A percentile compares a stretch with the other conserved stretches of the same genome.
Evolutionary conservation across 1,140 invertebrate species (phyloP).

Genomic region (Dendroctonus valens): DNA sequence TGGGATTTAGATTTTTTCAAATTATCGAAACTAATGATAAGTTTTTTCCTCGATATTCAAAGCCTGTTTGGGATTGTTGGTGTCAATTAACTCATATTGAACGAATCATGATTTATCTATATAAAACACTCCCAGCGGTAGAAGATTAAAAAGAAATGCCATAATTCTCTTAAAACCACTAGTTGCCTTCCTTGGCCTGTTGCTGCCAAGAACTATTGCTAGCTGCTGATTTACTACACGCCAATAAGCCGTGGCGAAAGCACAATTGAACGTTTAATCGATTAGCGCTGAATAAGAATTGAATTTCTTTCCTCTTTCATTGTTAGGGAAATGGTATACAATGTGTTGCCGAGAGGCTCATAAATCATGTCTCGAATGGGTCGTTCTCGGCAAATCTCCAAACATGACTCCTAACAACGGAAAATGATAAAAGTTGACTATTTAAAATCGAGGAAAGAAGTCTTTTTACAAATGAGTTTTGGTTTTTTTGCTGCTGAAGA

Average conservation of each 20-base stretch:
- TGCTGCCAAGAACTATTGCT: constrained; percentile 33
- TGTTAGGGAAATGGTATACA: constrained; percentile 34
- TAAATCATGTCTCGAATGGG: constrained; percentile 21
- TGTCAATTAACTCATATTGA: too few species aligned
- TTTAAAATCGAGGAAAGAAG: too few species aligned
- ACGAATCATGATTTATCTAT: too few species aligned
- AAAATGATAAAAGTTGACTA: too few species aligned
- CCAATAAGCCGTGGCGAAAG: constrained; percentile 39
- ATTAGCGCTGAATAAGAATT: constrained; percentile 40
- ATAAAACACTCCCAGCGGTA: too few species aligned
- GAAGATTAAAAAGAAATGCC: background rate
- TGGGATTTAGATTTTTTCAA: constrained; percentile 5
- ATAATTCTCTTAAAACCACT: constrained; percentile 20
- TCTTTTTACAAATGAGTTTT: too few species aligned
- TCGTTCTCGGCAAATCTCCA: background rate
- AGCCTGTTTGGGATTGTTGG: too few species aligned
- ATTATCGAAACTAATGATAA: background rate
- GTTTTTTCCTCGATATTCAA: too few species aligned
- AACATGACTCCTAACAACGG: constrained; percentile 10
- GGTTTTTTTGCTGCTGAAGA: too few species aligned
- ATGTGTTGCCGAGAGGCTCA: constrained; percentile 20
- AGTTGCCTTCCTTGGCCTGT: constrained; percentile 35
- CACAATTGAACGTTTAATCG: constrained; percentile 39
- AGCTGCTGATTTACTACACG: constrained; percentile 37
- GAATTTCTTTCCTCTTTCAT: constrained; percentile 28